A percentile compares a stretch with the other conserved stretches of the same genome.
Conservation (phyloP, 2,113 vertebrate genomes). For the Passer domesticus region DNA sequence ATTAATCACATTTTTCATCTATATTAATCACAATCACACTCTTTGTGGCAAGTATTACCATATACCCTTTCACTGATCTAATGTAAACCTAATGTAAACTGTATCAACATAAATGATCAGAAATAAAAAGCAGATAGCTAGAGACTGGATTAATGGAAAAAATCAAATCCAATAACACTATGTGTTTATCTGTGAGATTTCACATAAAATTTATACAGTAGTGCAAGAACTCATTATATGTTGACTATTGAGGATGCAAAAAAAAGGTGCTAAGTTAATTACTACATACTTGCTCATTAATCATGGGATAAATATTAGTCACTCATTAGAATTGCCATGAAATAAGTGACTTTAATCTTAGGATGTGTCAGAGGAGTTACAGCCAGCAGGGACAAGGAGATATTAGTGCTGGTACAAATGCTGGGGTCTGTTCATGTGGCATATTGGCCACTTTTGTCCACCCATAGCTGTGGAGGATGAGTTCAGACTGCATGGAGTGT, state of each 20-base stretch:
- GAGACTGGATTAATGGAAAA: not conserved
- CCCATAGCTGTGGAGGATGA: not conserved
- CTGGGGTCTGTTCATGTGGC: not conserved
- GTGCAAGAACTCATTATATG: not conserved
- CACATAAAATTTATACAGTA: not conserved
- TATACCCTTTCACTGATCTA: not conserved
- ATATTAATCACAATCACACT: not conserved
- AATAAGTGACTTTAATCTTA: not conserved
- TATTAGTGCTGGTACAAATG: rapidly evolving
- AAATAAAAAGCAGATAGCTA: not conserved
- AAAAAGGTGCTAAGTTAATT: not conserved
- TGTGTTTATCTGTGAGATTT: not conserved
- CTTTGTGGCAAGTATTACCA: not conserved
- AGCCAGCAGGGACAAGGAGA: not conserved
- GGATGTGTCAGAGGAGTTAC: not conserved
- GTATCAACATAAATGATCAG: not conserved
- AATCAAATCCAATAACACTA: not conserved
- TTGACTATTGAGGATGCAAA: not conserved
- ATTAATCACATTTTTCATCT: not conserved
- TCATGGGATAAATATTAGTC: not conserved
- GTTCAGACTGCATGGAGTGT: not conserved
- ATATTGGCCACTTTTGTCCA: not conserved
- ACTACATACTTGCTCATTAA: not conserved
- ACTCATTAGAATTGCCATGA: not conserved
- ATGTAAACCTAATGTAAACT: not conserved